These are phyloP conservation scores for Thalassoma bifasciatum DNA, from an alignment of 2,113 vertebrate species.

Conservation along the genomic window DNA sequence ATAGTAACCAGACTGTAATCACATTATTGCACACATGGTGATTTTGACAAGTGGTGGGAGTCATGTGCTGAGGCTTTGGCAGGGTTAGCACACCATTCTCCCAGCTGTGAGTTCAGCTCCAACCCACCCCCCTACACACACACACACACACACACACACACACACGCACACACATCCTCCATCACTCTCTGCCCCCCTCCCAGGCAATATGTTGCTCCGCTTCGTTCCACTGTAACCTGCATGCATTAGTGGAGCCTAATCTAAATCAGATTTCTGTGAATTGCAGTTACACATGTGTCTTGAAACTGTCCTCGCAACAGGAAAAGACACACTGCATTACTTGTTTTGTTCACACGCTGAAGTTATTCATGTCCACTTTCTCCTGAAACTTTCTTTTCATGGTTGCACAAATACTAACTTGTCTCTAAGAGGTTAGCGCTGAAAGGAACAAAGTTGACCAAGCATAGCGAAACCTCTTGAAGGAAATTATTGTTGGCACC, in stretches of 20 bases:
- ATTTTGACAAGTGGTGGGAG: constrained; percentile 92
- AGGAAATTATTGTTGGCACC: background rate
- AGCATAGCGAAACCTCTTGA: background rate
- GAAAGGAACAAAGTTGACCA: background rate
- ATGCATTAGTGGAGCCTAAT: constrained; percentile 71
- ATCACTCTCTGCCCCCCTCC: constrained; percentile 42
- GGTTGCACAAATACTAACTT: constrained; percentile 15
- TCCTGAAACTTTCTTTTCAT: constrained; percentile 26
- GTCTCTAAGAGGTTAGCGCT: background rate
- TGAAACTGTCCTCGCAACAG: constrained; percentile 26
- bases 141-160: constrained; percentile 24
- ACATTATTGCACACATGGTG: constrained; percentile 98
- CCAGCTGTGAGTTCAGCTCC: constrained; percentile 93
- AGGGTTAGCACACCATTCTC: constrained; percentile 88
- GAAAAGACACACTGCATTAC: constrained; percentile 11
- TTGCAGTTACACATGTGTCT: constrained; percentile 61
- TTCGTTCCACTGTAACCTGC: constrained; percentile 70
- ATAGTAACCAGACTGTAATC: constrained; percentile 98
- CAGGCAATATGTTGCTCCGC: constrained; percentile 62
- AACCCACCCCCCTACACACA: constrained; percentile 38
- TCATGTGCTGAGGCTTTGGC: constrained; percentile 98
- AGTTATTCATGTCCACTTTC: constrained; percentile 11
- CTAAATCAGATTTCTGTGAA: constrained; percentile 74
- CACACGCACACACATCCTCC: constrained; percentile 31
- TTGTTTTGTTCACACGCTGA: constrained; percentile 46